A percentile compares a stretch with the other conserved stretches of the same genome.
These are phyloP conservation scores for Orycteropus afer DNA, from an alignment of 2,113 vertebrate species.

Conservation along the genomic window DNA sequence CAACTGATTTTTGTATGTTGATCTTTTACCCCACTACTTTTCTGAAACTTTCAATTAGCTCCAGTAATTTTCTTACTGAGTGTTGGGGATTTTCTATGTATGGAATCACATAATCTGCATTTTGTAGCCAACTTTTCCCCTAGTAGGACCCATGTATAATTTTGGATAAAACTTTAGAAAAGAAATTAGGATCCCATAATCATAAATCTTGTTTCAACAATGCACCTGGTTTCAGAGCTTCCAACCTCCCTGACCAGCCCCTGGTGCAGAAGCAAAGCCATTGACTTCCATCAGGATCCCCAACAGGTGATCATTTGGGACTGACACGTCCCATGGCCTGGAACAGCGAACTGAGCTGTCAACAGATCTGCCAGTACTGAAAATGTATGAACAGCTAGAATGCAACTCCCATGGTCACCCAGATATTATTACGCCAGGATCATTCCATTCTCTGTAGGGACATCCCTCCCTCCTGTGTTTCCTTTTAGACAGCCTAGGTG, in stretches of 20 bases:
- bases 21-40: no score
- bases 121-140: background rate
- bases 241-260: background rate
- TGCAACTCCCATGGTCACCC: background rate
- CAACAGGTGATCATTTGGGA: background rate
- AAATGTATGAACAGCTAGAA: background rate
- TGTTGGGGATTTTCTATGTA: no score
- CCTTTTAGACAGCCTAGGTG: background rate
- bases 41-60: no score
- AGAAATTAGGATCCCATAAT: slow-evolving; percentile 22
- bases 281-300: background rate
- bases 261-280: background rate
- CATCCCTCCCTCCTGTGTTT: background rate
- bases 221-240: background rate
- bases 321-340: background rate
- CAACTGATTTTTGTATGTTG: no score
- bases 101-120: no score
- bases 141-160: slow-evolving; percentile 6
- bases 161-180: slow-evolving; percentile 31
- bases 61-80: no score
- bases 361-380: background rate
- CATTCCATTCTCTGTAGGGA: background rate
- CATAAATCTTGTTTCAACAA: background rate
- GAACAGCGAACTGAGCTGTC: background rate
- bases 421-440: background rate